Evolutionary conservation across 2,797 vertebrate genomes (phyloP), one percentile per base, ranked within the genome.

Genomic region (Sphaeramia orbicularis): DNA sequence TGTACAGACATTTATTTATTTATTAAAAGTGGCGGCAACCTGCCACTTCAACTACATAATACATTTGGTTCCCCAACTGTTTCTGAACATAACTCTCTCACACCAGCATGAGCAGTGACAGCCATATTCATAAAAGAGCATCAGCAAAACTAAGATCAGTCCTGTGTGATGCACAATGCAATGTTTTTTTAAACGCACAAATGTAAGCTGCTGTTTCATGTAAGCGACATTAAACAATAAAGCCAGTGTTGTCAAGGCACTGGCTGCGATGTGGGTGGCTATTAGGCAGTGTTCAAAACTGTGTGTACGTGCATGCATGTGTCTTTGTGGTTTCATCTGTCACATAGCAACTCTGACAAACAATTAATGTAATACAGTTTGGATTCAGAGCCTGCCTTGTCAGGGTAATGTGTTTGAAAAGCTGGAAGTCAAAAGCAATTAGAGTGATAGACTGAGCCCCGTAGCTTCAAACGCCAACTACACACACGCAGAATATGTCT

Each of bases 381-480:
- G 68, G 74, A 80, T 82, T 69, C 73, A 56, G 66, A 70, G 59
- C 56, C 52, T 66, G 66, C 59, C 79, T 86, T 78, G 76, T 82
- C 70, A 82, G 73, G 65, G 69, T 81, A 80, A 85, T 84, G 78
- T 74, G 75, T 84, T 76, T 80, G 69, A 85, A 80, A 80, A 65
- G 65, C 74, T 86, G 63, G 8, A 64, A 84, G 78, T 85, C 81
- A 84, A 81, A 89, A 72, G 81, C 71, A 88, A 86, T 86, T 81
- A 89, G 69, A 73, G 74, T 63, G 68, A 85, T 68, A 84, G 74
- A 67, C 61, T 60, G 70, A 73, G 63, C 59, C 59, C 57, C 12
- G 14, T 53, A 50, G 80, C 75, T 72, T 76, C 69, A 80, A 85
- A 84, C 71, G 63, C 63, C 75, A 85, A 63, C 68, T 43, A 61